Evolutionary conservation across 2,888 invertebrate genomes (phyloP), one percentile per base, ranked within the genome.

Genomic region (Ramazzottius varieornatus): DNA sequence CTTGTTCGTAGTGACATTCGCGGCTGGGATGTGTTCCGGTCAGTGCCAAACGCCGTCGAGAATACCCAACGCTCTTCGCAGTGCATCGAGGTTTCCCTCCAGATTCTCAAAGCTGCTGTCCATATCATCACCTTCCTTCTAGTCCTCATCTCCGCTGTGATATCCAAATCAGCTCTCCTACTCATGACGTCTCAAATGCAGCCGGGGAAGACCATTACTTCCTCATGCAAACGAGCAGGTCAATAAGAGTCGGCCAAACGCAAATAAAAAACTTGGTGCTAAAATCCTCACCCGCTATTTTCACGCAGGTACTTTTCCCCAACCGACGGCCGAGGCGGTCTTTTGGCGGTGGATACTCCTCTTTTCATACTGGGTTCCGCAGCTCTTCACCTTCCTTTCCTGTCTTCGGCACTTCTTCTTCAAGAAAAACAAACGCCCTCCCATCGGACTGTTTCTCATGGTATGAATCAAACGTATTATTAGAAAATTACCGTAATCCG

Each of bases 91-190:
- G 29, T 54, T 24, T 54, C n/a, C 13, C 54, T 54, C 16, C 54
- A 54, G 54, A 54, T 54, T 29, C n/a, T 54, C 4, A 54, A 54
- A 54, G 8, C 54, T 4, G 54, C 24, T 16, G 54, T 54, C 20
- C 54, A 54, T 54, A 24, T 54, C 54, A 54, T 54, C 54, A 54
- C 54, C n/a, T 54, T 54, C 29, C 54, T 54, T 4, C 54, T 54
- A 4, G 54, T 54, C 20, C 54, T 54, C n/a, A 29, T 54, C 13
- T 16, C 54, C 13, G 54, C 54, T 16, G 54, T 54, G n/a, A 54
- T 54, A 16, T 54, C 54, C 13, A 54, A 54, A 24, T 54, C 54
- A 4, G 29, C 54, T 24, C 16, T 54, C 20, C 24, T 54, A 24
- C 54, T 54, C 54, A 54, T 54, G 54, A 29, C 29, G 16, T 54